Evolutionary conservation across 2,797 vertebrate genomes (phyloP).

Genomic region (Monodelphis domestica): DNA sequence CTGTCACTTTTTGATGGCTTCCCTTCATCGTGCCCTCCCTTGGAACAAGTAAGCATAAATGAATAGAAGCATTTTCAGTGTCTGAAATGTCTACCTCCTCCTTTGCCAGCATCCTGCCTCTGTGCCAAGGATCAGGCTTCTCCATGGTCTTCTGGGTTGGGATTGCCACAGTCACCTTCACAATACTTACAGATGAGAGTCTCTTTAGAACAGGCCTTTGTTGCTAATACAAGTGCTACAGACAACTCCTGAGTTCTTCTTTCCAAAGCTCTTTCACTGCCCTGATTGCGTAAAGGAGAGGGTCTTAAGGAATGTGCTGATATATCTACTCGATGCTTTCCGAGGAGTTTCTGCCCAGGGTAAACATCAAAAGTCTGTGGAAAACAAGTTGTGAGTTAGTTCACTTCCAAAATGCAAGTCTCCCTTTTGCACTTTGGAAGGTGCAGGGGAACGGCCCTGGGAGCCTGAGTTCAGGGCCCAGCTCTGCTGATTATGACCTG

Average conservation of each 20-base stretch:
- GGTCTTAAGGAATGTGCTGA: neutral
- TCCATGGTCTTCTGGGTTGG: neutral
- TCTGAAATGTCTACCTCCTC: neutral
- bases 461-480: neutral
- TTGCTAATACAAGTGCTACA: neutral
- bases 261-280: neutral
- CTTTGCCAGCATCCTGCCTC: neutral
- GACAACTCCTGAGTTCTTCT: neutral
- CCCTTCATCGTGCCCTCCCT: neutral
- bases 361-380: neutral
- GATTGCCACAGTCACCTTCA: neutral
- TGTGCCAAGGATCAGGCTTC: neutral
- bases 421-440: neutral
- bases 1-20: neutral
- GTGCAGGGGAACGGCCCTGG: neutral
- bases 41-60: neutral
- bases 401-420: neutral
- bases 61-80: neutral
- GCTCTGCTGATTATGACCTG: neutral
- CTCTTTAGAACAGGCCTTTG: neutral
- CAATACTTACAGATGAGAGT: neutral
- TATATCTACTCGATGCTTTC: neutral
- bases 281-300: neutral
- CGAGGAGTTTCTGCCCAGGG: neutral
- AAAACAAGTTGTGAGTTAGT: neutral